Evolutionary conservation across 2,888 invertebrate species (phyloP), one percentile per base, ranked within the genome.

Genomic region (Plagodis dolabraria): DNA sequence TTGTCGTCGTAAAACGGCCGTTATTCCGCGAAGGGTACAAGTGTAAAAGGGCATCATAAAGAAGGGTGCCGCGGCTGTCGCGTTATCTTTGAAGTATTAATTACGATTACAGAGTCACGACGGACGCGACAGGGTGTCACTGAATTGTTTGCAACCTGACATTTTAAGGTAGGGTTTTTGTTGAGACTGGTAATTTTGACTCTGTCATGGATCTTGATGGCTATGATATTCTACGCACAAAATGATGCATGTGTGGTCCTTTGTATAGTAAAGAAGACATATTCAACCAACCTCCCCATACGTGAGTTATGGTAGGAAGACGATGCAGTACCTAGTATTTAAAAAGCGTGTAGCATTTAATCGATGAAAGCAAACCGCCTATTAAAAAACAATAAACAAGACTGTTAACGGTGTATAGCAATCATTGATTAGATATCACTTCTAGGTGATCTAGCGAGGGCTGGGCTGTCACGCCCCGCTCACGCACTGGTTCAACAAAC

Each of bases 21-120:
- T 76, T 77, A 77, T 72, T 76, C 74, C 70, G 74, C 72, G 60
- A 67, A 64, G 48, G 58, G 58, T 64, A 67, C 68, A 67, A 77
- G 75, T 82, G 79, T 79, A 74, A 74, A 74, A 60, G 55, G 77
- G 76, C 77, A 79, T 77, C 80, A 79, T 86, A 85, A 84, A 84
- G 70, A 76, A 73, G 75, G 77, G 75, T 65, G 75, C 68, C 67
- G 70, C 71, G 60, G 47, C 64, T 65, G 70, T 71, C 72, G 69
- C 70, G 74, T 79, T 80, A 76, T 78, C 77, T 77, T 67, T 70
- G 70, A 73, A 60, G 68, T 73, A 82, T 86, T 86, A 83, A 86
- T 87, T 86, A 86, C 79, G 77, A 80, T 84, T 79, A 79, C 75
- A 70, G 71, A 73, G 70, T 63, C 49, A 45, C 48, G 44, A 43